These are phyloP conservation scores for Sarcophaga peregrina DNA, from an alignment of 1,140 invertebrate genomes.

Conservation along the genomic window DNA sequence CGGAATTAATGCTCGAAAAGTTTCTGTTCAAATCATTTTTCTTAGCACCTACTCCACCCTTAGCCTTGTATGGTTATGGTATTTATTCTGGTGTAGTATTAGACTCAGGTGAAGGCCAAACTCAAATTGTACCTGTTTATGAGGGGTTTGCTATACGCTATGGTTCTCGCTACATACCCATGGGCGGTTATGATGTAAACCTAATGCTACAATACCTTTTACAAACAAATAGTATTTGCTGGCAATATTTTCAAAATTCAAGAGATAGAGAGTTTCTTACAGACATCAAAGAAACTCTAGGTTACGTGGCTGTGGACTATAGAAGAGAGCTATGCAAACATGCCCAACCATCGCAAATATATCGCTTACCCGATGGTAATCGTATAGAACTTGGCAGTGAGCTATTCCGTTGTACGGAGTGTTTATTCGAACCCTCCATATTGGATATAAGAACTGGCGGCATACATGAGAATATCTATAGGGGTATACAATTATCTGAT, in stretches of 20 bases:
- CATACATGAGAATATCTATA: not conserved
- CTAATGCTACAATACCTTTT: not conserved
- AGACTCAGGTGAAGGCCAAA: not conserved
- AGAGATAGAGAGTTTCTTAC: not conserved
- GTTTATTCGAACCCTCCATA: not conserved
- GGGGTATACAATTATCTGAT: not conserved
- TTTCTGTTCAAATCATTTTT: not conserved
- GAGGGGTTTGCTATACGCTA: not conserved
- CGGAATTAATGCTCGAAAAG: not conserved
- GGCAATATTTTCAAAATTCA: not conserved
- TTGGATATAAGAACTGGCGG: not conserved
- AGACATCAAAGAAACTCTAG: not conserved
- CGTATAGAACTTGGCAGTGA: not conserved
- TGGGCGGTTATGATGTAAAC: not conserved
- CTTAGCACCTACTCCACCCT: not conserved
- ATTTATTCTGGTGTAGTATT: not conserved
- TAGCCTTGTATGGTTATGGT: constrained; percentile 11
- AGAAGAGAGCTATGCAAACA: not conserved
- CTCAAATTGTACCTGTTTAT: not conserved
- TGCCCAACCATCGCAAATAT: not conserved
- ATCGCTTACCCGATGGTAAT: constrained; percentile 6
- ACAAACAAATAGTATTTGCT: not conserved
- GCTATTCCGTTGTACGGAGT: not conserved
- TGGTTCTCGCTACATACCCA: not conserved
- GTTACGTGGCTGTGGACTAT: not conserved